Conservation (phyloP, 2,797 vertebrate genomes). For the Streptopelia turtur region DNA sequence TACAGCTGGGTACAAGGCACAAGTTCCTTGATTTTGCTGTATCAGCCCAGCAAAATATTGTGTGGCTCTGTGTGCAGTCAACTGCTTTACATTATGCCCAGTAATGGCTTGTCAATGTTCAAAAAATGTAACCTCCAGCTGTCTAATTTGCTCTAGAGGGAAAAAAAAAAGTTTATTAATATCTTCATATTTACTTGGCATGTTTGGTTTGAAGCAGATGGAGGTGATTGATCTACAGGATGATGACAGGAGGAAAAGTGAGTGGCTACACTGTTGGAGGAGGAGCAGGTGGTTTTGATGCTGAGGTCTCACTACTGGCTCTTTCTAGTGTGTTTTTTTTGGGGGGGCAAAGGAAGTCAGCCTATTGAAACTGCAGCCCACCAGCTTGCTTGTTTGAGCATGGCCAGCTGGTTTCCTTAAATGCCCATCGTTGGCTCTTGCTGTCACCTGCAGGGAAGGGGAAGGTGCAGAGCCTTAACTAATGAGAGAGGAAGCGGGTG, state of each 20-base stretch:
- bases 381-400: background rate
- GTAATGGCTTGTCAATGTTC: background rate
- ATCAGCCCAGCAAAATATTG: background rate
- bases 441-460: background rate
- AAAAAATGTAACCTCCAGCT: background rate
- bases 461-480: background rate
- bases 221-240: background rate
- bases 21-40: background rate
- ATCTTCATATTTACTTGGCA: background rate
- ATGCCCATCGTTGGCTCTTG: fast-evolving
- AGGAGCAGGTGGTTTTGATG: background rate
- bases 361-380: background rate
- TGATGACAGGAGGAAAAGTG: background rate
- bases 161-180: background rate
- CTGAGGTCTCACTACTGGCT: background rate
- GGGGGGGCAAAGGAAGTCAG: background rate
- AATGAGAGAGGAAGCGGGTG: fast-evolving
- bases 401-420: background rate
- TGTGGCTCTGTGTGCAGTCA: background rate
- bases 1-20: background rate
- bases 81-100: background rate
- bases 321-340: background rate
- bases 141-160: background rate
- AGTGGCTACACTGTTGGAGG: fast-evolving
- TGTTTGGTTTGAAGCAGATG: background rate